Conservation (phyloP, 2,113 vertebrate species). For the Ranitomeya variabilis region DNA sequence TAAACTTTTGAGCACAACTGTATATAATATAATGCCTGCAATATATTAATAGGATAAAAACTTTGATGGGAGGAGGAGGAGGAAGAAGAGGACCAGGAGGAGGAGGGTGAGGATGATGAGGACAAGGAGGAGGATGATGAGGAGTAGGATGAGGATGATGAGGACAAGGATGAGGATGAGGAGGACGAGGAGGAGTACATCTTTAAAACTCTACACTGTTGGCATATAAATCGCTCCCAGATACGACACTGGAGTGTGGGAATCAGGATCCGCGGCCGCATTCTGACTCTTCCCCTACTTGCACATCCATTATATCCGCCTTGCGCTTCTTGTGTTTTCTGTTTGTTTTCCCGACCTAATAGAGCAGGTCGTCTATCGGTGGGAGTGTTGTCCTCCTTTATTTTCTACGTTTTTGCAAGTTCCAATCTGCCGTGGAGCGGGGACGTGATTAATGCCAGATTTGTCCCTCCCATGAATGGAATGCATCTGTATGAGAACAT, state of each 20-base stretch:
- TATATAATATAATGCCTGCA: too few relatives aligned
- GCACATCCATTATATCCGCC: neutral
- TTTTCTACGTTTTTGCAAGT: neutral
- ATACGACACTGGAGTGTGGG: neutral
- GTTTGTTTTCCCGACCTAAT: neutral
- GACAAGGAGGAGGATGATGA: too few relatives aligned
- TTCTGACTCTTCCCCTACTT: neutral
- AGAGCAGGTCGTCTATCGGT: neutral
- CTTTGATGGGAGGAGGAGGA: too few relatives aligned
- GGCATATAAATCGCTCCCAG: neutral
- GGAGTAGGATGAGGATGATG: too few relatives aligned
- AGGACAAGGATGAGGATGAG: too few relatives aligned
- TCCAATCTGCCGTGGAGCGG: neutral
- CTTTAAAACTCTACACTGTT: too few relatives aligned
- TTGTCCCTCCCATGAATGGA: neutral
- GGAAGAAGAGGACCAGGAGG: too few relatives aligned
- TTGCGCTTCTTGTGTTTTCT: neutral
- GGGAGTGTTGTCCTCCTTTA: neutral
- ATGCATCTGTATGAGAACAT: neutral
- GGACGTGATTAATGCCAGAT: constrained; percentile 1
- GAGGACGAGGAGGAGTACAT: too few relatives aligned
- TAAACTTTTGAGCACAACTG: too few relatives aligned
- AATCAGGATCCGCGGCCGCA: neutral
- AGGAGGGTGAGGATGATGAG: too few relatives aligned
- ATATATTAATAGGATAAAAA: too few relatives aligned